A percentile compares a stretch with the other conserved stretches of the same genome.
Conservation (phyloP, 1,140 invertebrate species). For the Dinothrombium tinctorium region DNA sequence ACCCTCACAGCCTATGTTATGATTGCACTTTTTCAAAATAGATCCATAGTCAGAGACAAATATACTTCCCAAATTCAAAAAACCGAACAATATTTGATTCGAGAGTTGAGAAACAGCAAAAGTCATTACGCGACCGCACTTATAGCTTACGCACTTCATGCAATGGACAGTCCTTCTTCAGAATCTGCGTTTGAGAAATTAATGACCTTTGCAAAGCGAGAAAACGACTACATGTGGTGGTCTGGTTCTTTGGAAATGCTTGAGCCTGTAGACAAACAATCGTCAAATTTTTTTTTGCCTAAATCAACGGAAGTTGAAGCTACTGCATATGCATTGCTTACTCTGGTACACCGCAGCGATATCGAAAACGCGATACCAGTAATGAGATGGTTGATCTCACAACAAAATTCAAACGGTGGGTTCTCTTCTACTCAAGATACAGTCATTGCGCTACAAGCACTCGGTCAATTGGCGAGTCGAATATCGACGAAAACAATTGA, state of each 20-base stretch:
- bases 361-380: slow-evolving; percentile 44
- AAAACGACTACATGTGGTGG: slow-evolving; percentile 10
- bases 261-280: slow-evolving; percentile 23
- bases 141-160: slow-evolving; percentile 49
- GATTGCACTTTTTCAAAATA: slow-evolving; percentile 48
- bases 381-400: slow-evolving; percentile 54
- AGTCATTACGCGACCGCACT: slow-evolving; percentile 54
- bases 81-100: slow-evolving; percentile 50
- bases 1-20: slow-evolving; percentile 61
- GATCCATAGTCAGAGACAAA: slow-evolving; percentile 40
- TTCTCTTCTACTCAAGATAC: slow-evolving; percentile 49
- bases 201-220: slow-evolving; percentile 36
- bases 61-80: slow-evolving; percentile 7
- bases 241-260: background rate
- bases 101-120: slow-evolving; percentile 35
- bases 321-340: slow-evolving; percentile 46
- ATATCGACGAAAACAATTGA: slow-evolving; percentile 21
- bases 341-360: slow-evolving; percentile 23
- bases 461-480: slow-evolving; percentile 35
- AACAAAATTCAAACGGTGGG: slow-evolving; percentile 52
- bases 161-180: too few relatives aligned
- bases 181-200: slow-evolving; percentile 41
- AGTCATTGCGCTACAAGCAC: slow-evolving; percentile 40
- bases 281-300: slow-evolving; percentile 36
- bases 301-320: slow-evolving; percentile 61